Evolutionary conservation across 2,113 vertebrate genomes (phyloP).

Genomic region (Macquaria australasica): DNA sequence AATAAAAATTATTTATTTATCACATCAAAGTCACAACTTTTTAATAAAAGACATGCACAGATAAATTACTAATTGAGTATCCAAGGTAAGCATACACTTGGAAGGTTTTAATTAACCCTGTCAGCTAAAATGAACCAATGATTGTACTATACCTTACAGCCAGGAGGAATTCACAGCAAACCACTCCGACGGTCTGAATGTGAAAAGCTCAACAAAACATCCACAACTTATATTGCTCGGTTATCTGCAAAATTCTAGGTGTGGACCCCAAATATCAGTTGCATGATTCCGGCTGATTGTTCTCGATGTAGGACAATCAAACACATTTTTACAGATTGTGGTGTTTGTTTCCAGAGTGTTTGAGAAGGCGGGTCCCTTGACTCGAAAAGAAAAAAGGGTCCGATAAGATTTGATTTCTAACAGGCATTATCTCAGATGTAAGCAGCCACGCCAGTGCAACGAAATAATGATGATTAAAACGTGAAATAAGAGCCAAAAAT

Average conservation of each 20-base stretch:
- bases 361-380: not conserved
- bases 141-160: conserved; percentile 26
- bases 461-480: not conserved
- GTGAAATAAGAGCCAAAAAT: not conserved
- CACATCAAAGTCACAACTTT: not conserved
- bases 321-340: conserved; percentile 17
- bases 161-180: conserved; percentile 9
- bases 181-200: not conserved
- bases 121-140: not conserved
- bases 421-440: not conserved
- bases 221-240: conserved; percentile 22
- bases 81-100: not conserved
- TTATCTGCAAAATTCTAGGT: conserved; percentile 38
- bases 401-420: conserved; percentile 33
- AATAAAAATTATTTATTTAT: conserved; percentile 5
- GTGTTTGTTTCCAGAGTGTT: conserved; percentile 13
- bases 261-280: conserved; percentile 17
- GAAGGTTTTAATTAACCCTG: not conserved
- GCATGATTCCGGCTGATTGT: not conserved
- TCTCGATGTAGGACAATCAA: not conserved
- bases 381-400: not conserved
- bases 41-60: not conserved
- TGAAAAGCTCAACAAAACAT: not conserved
- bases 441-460: conserved; percentile 14
- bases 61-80: not conserved